Base-by-base conservation (phyloP, 2,888 invertebrate species). In the Metellina segmentata region DNA sequence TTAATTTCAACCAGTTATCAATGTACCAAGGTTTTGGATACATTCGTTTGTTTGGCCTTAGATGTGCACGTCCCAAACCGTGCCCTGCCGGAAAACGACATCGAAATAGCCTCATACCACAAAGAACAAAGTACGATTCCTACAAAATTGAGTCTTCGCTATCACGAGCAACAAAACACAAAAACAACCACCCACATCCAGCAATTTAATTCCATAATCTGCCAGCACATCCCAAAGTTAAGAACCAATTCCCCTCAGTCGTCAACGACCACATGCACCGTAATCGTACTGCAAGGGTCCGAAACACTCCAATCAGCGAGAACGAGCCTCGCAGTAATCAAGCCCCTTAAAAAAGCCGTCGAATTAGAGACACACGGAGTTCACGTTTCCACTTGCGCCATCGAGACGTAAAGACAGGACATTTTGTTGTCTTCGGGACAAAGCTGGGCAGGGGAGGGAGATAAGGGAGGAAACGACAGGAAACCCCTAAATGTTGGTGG, bases 401-500 rank as follows among this genome's bases (percentile, higher is more conserved):
- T 79, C 53, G 79, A 9, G 49, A 77, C 87, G 81, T 87, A 71
- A 78, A 72, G 88, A 81, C 20, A 53, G 48, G 72, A 75, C 74
- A 48, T 78, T 88, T 81, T 69, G 88, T 77, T 81, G 81, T 88
- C 81, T 69, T 87, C 72, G 48, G 13, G n/a, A 48, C 75, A 70
- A 52, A 16, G 48, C n/a, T 48, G 49, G 72, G 34, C 19, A 83
- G 52, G 72, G 52, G n/a, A 72, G 79, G 70, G 70, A 87, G 79
- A 79, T 53, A 88, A 53, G 87, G 74, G 71, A 78, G 52, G 52
- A 70, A 11, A n/a, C 13, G 77, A 72, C 71, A 79, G 74, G 81
- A 81, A 88, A 81, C 34, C 75, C 88, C 75, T 81, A 88, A 88
- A 88, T 88, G 88, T 81, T 74, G 51, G 7, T 52, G 16, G 78